A percentile compares a stretch with the other conserved stretches of the same genome.
Evolutionary conservation across 2,888 invertebrate species (phyloP).

Genomic region (Oscheius sp.): DNA sequence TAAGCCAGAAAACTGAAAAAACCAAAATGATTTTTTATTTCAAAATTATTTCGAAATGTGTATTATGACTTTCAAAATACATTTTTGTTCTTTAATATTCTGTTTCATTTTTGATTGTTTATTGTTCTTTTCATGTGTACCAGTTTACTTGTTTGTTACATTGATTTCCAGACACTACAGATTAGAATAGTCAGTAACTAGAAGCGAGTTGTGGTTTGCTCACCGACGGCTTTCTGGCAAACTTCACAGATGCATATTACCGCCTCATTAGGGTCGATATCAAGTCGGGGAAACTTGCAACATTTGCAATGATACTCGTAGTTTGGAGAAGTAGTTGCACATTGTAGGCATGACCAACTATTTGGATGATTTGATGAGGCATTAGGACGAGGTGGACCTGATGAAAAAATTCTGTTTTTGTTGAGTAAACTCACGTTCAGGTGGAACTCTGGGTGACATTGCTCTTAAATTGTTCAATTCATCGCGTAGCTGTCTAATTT

Average conservation of each 20-base stretch:
- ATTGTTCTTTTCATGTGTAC: no score
- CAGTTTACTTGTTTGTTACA: no score
- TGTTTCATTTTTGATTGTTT: no score
- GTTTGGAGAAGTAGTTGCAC: conserved; percentile 23
- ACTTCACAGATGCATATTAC: conserved; percentile 34
- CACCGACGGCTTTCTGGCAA: conserved; percentile 27
- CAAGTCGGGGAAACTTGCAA: conserved; percentile 36
- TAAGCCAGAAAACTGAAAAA: no score
- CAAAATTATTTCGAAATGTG: no score
- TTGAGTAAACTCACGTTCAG: conserved; percentile 33
- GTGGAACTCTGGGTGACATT: conserved; percentile 26
- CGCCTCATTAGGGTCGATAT: conserved; percentile 38
- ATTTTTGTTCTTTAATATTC: no score
- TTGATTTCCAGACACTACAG: no score
- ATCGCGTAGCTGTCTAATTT: conserved; percentile 20
- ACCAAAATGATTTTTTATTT: no score
- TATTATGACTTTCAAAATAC: no score
- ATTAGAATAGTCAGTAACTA: no score
- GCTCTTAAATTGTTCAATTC: conserved; percentile 25
- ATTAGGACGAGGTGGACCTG: conserved; percentile 24
- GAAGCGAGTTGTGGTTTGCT: conserved; percentile 4
- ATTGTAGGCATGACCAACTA: conserved; percentile 37
- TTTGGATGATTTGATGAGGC: no score
- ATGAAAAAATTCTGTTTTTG: neutral
- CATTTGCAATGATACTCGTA: conserved; percentile 29